phyloP scores from a whole-genome alignment of 2,797 vertebrate species.

The Periparus ater region DNA sequence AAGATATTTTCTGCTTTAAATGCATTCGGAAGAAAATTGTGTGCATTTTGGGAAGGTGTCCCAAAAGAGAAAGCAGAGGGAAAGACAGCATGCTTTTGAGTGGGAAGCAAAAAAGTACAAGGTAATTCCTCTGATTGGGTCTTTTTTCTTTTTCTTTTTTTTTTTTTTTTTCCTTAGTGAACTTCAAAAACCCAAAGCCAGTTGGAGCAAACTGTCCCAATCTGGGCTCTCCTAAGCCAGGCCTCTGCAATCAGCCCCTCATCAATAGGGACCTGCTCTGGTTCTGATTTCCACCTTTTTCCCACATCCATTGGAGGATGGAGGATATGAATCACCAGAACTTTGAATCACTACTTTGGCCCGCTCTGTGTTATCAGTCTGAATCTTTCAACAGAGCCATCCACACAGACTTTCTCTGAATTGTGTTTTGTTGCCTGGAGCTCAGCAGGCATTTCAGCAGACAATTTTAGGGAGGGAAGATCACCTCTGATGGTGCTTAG shows the following conservation, averaged over 20 bases:
- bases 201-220: not conserved
- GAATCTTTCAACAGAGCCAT: not conserved
- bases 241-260: not conserved
- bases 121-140: not conserved
- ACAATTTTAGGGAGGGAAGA: not conserved
- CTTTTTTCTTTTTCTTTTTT: not conserved
- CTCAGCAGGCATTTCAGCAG: not conserved
- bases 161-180: not conserved
- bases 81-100: not conserved
- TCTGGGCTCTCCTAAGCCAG: not conserved
- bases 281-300: not conserved
- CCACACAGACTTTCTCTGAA: not conserved
- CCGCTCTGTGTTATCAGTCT: not conserved
- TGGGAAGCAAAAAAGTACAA: not conserved
- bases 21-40: not conserved
- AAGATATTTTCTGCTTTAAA: not conserved
- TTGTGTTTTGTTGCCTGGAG: not conserved
- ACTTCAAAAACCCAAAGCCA: not conserved
- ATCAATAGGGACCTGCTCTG: rapidly evolving
- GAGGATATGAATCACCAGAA: not conserved
- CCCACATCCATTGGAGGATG: not conserved
- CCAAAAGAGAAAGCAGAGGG: not conserved
- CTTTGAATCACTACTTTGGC: not conserved
- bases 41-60: not conserved
- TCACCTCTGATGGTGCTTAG: not conserved